Evolutionary conservation across 2,888 invertebrate species (phyloP).

Genomic region (Pyralis farinalis): DNA sequence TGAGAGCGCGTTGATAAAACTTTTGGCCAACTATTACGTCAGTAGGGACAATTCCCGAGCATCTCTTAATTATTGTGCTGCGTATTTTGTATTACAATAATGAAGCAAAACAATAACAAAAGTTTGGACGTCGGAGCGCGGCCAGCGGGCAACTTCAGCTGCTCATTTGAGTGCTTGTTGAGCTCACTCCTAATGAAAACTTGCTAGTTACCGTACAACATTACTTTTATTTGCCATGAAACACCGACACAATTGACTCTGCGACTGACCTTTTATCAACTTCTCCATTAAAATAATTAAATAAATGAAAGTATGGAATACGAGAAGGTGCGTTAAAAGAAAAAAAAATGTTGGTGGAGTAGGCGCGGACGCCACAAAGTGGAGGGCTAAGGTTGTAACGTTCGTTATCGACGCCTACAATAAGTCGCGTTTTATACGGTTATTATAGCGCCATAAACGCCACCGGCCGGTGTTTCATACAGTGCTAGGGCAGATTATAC

Average conservation of each 20-base stretch:
- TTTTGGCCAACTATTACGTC: constrained; percentile 65
- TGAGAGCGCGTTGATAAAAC: constrained; percentile 60
- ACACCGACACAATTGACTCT: constrained; percentile 41
- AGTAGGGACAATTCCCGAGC: constrained; percentile 63
- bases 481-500: constrained; percentile 76
- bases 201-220: constrained; percentile 66
- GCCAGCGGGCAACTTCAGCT: constrained; percentile 59
- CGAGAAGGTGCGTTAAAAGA: constrained; percentile 36
- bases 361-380: constrained; percentile 42
- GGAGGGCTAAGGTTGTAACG: constrained; percentile 66
- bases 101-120: constrained; percentile 78
- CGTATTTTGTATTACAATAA: constrained; percentile 79
- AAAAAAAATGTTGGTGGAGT: constrained; percentile 39
- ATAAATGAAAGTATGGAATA: constrained; percentile 30
- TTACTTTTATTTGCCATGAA: constrained; percentile 57
- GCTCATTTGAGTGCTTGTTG: constrained; percentile 75
- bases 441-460: constrained; percentile 80
- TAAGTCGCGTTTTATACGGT: constrained; percentile 80
- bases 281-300: constrained; percentile 29
- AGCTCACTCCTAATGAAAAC: constrained; percentile 70
- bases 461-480: constrained; percentile 79
- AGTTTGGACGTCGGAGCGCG: constrained; percentile 67
- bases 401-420: constrained; percentile 78
- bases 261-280: constrained; percentile 25
- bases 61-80: constrained; percentile 76